Evolutionary conservation across 2,888 invertebrate species (phyloP).

Genomic region (Cremastinae sp.): DNA sequence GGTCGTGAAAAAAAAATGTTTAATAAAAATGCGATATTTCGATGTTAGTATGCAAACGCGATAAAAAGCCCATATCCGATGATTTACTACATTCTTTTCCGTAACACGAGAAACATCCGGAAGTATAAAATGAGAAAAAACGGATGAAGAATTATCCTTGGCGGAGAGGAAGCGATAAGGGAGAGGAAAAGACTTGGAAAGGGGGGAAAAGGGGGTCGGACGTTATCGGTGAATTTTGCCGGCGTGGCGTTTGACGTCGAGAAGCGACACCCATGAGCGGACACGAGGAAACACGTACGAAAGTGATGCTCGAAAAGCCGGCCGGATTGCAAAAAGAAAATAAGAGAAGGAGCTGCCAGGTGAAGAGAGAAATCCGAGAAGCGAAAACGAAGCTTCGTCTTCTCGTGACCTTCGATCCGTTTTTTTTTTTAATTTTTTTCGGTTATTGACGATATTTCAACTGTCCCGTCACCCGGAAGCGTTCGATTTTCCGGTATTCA

Average conservation of each 20-base stretch:
- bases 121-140: background rate
- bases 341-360: background rate
- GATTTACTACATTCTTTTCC: background rate
- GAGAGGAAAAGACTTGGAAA: too few species aligned
- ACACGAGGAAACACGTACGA: background rate
- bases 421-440: background rate
- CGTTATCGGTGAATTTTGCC: too few species aligned
- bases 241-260: too few species aligned
- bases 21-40: too few species aligned
- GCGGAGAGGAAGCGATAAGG: too few species aligned
- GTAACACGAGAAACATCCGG: slow-evolving; percentile 3
- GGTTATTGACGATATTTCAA: slow-evolving; percentile 8
- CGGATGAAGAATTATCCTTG: background rate
- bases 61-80: too few species aligned
- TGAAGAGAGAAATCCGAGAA: background rate
- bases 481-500: background rate
- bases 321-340: slow-evolving; percentile 10
- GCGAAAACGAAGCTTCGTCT: slow-evolving; percentile 40
- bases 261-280: too few species aligned
- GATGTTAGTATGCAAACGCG: too few species aligned
- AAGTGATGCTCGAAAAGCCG: slow-evolving; percentile 4
- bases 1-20: too few species aligned
- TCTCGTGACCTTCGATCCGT: slow-evolving; percentile 50
- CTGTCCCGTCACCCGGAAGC: background rate
- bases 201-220: too few species aligned